A percentile compares a stretch with the other conserved stretches of the same genome.
phyloP scores from a whole-genome alignment of 1,140 invertebrate genomes.

The Drosophila sucinea region DNA sequence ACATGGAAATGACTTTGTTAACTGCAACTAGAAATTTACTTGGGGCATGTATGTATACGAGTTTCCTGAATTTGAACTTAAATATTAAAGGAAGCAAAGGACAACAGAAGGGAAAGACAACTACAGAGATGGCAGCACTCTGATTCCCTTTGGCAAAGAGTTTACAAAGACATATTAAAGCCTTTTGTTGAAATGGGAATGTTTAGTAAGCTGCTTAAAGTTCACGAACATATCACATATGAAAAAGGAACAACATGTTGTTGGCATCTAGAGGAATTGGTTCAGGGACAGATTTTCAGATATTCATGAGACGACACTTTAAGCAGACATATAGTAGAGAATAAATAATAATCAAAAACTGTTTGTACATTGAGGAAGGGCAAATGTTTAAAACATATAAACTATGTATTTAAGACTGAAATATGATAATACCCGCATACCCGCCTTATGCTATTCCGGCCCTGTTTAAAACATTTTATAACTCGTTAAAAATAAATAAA shows the following conservation, averaged over 20 bases:
- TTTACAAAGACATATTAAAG: background rate
- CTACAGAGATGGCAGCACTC: background rate
- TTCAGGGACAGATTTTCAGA: background rate
- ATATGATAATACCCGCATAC: no score
- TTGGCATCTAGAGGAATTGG: background rate
- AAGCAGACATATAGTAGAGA: no score
- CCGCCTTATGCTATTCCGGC: no score
- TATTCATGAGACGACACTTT: no score
- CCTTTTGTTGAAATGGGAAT: background rate
- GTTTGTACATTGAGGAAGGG: no score
- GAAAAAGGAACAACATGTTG: background rate
- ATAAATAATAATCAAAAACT: no score
- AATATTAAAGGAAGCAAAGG: background rate
- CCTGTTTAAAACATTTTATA: no score
- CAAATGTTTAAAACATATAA: no score
- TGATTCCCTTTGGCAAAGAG: constrained; percentile 4
- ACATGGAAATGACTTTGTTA: background rate
- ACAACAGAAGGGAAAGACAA: background rate
- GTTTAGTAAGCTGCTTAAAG: constrained; percentile 4
- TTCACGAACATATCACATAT: background rate
- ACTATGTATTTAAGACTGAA: no score
- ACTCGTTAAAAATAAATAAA: no score
- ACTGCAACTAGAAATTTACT: constrained; percentile 2
- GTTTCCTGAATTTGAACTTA: background rate
- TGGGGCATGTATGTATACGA: background rate